Percentiles rank a stretch among this genome's conserved stretches.
phyloP scores from a whole-genome alignment of 1,140 invertebrate species.

The Trachelipus rathkii region DNA sequence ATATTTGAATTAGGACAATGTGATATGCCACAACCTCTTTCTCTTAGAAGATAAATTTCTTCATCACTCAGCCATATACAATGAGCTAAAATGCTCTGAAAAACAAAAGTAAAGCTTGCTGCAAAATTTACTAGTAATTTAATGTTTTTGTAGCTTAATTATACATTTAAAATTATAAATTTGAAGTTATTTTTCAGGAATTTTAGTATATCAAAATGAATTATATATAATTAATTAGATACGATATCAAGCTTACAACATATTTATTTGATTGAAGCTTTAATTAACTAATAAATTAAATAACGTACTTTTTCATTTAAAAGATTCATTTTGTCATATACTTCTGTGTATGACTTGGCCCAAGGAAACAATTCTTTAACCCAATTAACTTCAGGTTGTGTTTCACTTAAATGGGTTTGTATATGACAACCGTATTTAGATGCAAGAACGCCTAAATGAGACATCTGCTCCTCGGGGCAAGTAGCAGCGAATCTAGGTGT shows the following conservation, averaged over 20 bases:
- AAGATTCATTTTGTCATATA: constrained; percentile 69
- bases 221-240: background rate
- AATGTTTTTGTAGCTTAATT: too few relatives aligned
- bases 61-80: constrained; percentile 67
- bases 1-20: constrained; percentile 87
- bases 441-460: constrained; percentile 64
- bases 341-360: constrained; percentile 62
- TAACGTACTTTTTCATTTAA: constrained; percentile 65
- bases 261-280: background rate
- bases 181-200: constrained; percentile 16
- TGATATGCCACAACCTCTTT: constrained; percentile 62
- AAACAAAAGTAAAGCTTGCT: too few relatives aligned
- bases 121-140: too few relatives aligned
- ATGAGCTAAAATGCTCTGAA: constrained; percentile 76
- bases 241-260: constrained; percentile 6
- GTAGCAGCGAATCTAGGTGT: constrained; percentile 83
- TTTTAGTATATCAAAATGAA: constrained; percentile 8
- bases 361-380: constrained; percentile 61
- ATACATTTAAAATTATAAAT: too few relatives aligned
- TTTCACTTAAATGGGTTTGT: constrained; percentile 82
- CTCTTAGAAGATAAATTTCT: constrained; percentile 66
- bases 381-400: constrained; percentile 63
- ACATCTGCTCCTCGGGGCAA: constrained; percentile 68
- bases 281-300: background rate
- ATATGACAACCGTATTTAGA: constrained; percentile 64